Conservation (phyloP, 1,140 invertebrate species). For the Bathynomus jamesi region DNA sequence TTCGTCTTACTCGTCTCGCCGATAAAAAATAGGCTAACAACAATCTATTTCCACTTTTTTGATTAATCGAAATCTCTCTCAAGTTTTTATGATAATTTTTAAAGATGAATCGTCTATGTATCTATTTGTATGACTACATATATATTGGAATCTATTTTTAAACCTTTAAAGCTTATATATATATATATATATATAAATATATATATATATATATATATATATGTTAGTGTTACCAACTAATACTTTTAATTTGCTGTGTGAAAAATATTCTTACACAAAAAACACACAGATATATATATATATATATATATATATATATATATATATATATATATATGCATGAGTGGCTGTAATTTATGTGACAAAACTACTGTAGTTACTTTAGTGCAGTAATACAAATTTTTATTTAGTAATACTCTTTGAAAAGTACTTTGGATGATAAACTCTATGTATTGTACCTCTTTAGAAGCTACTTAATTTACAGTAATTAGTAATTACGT, state of each 20-base stretch:
- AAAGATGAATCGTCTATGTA: too few relatives aligned
- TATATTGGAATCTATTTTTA: not conserved
- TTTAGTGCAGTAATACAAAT: too few relatives aligned
- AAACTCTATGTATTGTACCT: too few relatives aligned
- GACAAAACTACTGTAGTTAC: not conserved
- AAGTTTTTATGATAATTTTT: too few relatives aligned
- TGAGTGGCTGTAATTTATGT: not conserved
- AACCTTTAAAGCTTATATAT: not conserved
- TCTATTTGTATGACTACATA: slow-evolving; percentile 11
- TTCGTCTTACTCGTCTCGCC: slow-evolving; percentile 13
- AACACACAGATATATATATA: slow-evolving; percentile 1
- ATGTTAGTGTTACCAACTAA: not conserved
- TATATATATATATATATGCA: not conserved
- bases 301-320: slow-evolving; percentile 10
- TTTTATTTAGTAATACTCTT: too few relatives aligned
- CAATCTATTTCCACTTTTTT: too few relatives aligned
- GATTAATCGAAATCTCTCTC: too few relatives aligned
- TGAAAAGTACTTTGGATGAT: too few relatives aligned
- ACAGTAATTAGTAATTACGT: too few relatives aligned
- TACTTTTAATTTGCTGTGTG: not conserved
- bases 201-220: slow-evolving; percentile 6
- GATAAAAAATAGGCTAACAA: slow-evolving; percentile 25
- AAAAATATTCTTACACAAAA: not conserved
- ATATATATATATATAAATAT: not conserved
- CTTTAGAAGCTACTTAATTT: too few relatives aligned